A percentile compares a stretch with the other conserved stretches of the same genome.
Conservation (phyloP, 92 coral and sea anemone genomes). For the Heteractis magnifica region DNA sequence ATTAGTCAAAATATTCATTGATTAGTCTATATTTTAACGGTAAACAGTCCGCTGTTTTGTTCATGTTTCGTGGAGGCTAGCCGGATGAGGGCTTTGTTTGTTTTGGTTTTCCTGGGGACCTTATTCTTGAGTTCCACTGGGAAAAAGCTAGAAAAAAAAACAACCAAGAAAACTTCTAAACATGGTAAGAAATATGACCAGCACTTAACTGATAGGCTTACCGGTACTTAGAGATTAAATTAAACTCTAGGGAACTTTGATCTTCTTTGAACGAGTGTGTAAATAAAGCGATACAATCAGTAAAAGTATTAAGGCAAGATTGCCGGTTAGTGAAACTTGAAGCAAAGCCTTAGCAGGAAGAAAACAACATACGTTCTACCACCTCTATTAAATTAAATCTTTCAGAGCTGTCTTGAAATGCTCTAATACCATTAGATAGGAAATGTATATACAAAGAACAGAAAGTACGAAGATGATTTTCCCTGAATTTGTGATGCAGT, state of each 20-base stretch:
- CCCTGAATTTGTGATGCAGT: too few relatives aligned
- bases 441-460: too few relatives aligned
- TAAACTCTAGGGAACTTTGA: conserved; percentile 13
- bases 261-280: conserved; percentile 12
- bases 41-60: conserved; percentile 2
- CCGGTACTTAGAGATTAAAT: conserved; percentile 14
- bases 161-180: neutral
- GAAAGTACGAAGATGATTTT: too few relatives aligned
- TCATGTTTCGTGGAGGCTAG: neutral
- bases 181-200: conserved; percentile 21
- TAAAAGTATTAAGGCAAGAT: neutral
- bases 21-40: neutral
- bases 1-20: conserved; percentile 9
- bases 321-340: neutral
- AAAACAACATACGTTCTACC: too few relatives aligned
- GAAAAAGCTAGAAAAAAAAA: neutral
- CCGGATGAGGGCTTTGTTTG: conserved; percentile 14
- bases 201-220: neutral
- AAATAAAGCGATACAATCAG: neutral
- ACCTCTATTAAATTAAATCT: too few relatives aligned
- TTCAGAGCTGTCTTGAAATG: too few relatives aligned
- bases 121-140: neutral
- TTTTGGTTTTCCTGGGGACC: conserved; percentile 7
- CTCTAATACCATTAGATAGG: too few relatives aligned
- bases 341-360: neutral